A percentile compares a stretch with the other conserved stretches of the same genome.
Evolutionary conservation across 2,797 vertebrate genomes (phyloP).

Genomic region (Notoglanidium macrostoma): DNA sequence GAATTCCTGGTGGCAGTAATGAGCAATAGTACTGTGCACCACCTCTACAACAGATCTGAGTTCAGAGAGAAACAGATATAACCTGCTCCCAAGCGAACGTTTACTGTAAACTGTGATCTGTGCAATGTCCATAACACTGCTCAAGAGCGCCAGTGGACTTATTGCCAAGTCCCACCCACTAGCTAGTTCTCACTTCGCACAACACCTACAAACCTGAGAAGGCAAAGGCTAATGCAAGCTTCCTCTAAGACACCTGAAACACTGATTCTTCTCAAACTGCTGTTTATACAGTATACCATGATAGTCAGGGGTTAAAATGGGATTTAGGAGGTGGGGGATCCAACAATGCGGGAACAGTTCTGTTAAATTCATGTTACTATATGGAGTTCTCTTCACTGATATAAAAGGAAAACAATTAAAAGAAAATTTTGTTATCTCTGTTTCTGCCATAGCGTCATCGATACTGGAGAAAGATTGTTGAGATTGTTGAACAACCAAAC

Average conservation of each 20-base stretch:
- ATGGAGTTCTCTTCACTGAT: background rate
- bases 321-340: background rate
- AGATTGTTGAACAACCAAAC: no score
- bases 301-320: background rate
- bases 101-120: background rate
- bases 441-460: background rate
- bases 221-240: background rate
- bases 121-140: background rate
- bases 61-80: background rate
- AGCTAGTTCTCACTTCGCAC: background rate
- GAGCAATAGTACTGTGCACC: background rate
- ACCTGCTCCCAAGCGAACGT: background rate
- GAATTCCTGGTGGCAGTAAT: background rate
- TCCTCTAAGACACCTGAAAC: background rate
- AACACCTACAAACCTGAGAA: background rate
- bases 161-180: background rate
- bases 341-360: background rate
- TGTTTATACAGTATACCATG: background rate
- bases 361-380: background rate
- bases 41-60: background rate
- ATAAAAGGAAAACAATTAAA: background rate
- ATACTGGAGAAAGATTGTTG: no score
- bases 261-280: background rate
- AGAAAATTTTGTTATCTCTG: background rate
- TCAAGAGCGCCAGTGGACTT: background rate